Evolutionary conservation across 1,140 invertebrate genomes (phyloP).

Genomic region (Lucilia sericata): DNA sequence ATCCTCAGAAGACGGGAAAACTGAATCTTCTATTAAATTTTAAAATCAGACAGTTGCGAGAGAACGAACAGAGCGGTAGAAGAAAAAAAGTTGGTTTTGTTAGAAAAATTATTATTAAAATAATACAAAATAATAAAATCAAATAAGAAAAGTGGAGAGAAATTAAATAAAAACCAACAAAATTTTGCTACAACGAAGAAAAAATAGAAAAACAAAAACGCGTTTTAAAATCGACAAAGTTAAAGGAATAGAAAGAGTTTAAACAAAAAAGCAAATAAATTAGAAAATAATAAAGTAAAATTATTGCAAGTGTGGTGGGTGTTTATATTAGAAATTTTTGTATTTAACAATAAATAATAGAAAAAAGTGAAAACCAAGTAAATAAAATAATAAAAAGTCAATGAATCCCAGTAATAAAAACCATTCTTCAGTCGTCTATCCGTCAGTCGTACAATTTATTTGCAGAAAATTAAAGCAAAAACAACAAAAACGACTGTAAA

Average conservation of each 20-base stretch:
- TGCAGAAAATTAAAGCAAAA: neutral
- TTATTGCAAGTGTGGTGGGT: neutral
- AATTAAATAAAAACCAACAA: neutral
- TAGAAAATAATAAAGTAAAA: neutral
- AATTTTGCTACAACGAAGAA: neutral
- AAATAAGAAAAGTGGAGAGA: neutral
- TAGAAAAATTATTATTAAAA: neutral
- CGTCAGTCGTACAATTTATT: neutral
- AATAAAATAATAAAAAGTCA: neutral
- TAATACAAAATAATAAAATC: neutral
- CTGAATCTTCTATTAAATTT: neutral
- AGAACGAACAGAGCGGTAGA: slow-evolving; percentile 34
- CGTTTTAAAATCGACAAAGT: neutral
- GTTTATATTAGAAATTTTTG: no score
- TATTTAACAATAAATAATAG: no score
- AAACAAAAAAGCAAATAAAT: neutral
- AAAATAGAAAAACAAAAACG: neutral
- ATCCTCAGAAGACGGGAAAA: neutral
- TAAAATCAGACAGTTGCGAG: slow-evolving; percentile 7
- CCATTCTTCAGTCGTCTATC: neutral
- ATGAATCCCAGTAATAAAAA: neutral
- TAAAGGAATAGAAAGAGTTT: neutral
- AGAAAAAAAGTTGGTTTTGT: neutral
- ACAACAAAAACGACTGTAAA: neutral
- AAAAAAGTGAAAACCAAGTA: neutral